These are phyloP conservation scores for Rhingia campestris DNA, from an alignment of 2,888 invertebrate species.

Conservation along the genomic window DNA sequence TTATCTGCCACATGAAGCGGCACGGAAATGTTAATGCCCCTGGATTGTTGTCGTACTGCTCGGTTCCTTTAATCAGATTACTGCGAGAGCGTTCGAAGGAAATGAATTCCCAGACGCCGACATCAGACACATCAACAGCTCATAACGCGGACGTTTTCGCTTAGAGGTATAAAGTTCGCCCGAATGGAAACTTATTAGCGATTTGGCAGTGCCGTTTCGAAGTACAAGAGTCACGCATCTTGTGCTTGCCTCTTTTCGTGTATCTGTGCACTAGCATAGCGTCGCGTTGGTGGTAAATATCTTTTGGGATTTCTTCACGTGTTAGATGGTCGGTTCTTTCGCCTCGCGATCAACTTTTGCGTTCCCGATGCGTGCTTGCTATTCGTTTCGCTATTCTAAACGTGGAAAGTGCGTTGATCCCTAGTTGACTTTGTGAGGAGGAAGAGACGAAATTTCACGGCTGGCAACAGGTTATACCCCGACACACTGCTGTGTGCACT, in stretches of 20 bases:
- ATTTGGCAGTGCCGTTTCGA: conserved; percentile 7
- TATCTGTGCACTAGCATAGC: background rate
- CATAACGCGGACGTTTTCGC: conserved; percentile 9
- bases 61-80: conserved; percentile 58
- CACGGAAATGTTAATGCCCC: conserved; percentile 47
- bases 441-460: background rate
- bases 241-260: background rate
- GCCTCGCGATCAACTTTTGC: conserved; percentile 23
- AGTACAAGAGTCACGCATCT: conserved; percentile 21
- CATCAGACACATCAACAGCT: conserved; percentile 33
- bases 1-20: conserved; percentile 1
- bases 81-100: background rate
- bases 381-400: conserved; percentile 27
- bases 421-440: conserved; percentile 12
- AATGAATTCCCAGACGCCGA: conserved; percentile 32
- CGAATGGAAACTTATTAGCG: conserved; percentile 35
- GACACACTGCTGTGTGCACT: conserved; percentile 8
- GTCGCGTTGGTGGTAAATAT: conserved; percentile 14
- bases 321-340: conserved; percentile 30
- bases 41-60: conserved; percentile 2
- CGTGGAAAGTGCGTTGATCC: conserved; percentile 38
- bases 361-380: conserved; percentile 7
- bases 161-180: background rate
- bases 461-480: conserved; percentile 19
- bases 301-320: conserved; percentile 25